These are phyloP conservation scores for Drosophila carrolli DNA, from an alignment of 1,140 invertebrate species.

Conservation along the genomic window DNA sequence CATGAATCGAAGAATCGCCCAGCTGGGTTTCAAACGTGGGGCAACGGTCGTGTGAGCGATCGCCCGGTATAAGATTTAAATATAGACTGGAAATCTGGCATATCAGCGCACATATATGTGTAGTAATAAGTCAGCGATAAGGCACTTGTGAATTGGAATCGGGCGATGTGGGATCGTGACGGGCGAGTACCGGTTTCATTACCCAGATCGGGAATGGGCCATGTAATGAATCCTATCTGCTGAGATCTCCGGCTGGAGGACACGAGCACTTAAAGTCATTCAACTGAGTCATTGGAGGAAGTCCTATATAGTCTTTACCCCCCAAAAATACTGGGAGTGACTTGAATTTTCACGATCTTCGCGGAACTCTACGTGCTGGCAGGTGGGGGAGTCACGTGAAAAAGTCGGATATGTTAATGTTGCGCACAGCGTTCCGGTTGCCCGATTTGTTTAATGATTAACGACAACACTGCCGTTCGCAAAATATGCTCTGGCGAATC, in stretches of 20 bases:
- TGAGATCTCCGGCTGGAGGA: slow-evolving; percentile 21
- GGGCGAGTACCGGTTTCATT: slow-evolving; percentile 43
- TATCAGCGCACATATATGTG: slow-evolving; percentile 29
- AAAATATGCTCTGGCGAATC: slow-evolving; percentile 29
- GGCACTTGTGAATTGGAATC: slow-evolving; percentile 40
- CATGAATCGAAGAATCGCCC: slow-evolving; percentile 6
- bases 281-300: slow-evolving; percentile 32
- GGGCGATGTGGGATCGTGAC: slow-evolving; percentile 39
- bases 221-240: not conserved
- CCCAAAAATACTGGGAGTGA: slow-evolving; percentile 15
- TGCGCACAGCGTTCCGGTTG: slow-evolving; percentile 70
- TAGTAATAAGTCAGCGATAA: slow-evolving; percentile 34
- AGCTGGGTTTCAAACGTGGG: slow-evolving; percentile 18
- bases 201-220: slow-evolving; percentile 31
- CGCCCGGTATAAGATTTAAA: slow-evolving; percentile 43
- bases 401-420: slow-evolving; percentile 70
- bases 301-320: slow-evolving; percentile 10
- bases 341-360: slow-evolving; percentile 51
- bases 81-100: slow-evolving; percentile 49
- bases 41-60: slow-evolving; percentile 29
- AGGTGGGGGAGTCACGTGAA: slow-evolving; percentile 35
- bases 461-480: slow-evolving; percentile 28
- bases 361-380: slow-evolving; percentile 37
- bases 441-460: slow-evolving; percentile 69
- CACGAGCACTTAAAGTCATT: slow-evolving; percentile 35